A percentile compares a stretch with the other conserved stretches of the same genome.
Conservation (phyloP, 2,888 invertebrate genomes). For the Lathronympha strigana region DNA sequence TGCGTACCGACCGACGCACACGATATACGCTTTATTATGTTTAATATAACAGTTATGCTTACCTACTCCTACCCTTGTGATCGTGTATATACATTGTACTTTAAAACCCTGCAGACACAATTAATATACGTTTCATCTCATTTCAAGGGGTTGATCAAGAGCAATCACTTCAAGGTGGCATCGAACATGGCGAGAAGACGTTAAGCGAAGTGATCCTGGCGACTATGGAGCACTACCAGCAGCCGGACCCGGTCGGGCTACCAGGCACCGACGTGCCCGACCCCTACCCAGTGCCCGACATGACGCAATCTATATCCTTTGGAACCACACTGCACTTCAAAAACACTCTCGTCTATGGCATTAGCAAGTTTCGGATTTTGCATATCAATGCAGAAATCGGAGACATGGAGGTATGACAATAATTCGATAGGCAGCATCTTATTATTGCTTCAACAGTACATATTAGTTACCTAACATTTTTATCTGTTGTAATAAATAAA, state of each 20-base stretch:
- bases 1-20: no score
- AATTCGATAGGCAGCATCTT: neutral
- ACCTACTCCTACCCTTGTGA: neutral
- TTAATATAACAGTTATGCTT: neutral
- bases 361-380: slow-evolving; percentile 85
- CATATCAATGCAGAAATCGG: slow-evolving; percentile 74
- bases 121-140: neutral
- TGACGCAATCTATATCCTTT: slow-evolving; percentile 88
- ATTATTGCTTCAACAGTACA: no score
- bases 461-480: no score
- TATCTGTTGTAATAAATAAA: neutral
- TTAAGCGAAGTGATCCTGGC: slow-evolving; percentile 88
- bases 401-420: slow-evolving; percentile 86
- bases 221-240: slow-evolving; percentile 91
- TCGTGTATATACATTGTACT: no score
- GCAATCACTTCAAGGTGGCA: slow-evolving; percentile 38
- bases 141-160: neutral
- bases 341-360: slow-evolving; percentile 86
- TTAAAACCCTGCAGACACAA: neutral
- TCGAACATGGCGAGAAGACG: slow-evolving; percentile 84
- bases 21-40: no score
- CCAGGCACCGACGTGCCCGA: slow-evolving; percentile 92
- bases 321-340: slow-evolving; percentile 87
- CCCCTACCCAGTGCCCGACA: slow-evolving; percentile 91
- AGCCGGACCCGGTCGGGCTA: slow-evolving; percentile 91